phyloP scores from a whole-genome alignment of 2,113 vertebrate species.

The Chionodraco myersi region DNA sequence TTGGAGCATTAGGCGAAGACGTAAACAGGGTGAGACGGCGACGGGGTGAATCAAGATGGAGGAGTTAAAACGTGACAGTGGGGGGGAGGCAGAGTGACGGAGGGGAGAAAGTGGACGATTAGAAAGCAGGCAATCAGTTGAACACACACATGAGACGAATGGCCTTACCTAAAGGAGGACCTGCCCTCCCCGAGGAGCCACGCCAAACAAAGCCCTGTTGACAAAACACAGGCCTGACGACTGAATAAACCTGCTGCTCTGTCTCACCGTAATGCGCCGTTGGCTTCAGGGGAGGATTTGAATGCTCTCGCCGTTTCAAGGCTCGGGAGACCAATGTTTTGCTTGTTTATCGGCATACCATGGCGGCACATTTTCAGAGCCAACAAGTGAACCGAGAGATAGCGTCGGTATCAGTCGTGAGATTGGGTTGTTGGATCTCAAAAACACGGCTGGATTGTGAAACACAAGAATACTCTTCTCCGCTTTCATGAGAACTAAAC shows the following conservation, averaged over 20 bases:
- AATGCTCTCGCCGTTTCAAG: conserved; percentile 59
- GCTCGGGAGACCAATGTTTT: conserved; percentile 53
- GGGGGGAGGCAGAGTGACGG: conserved; percentile 10
- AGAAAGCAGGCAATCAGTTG: conserved; percentile 57
- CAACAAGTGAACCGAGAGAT: conserved; percentile 45
- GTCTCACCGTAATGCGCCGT: conserved; percentile 64
- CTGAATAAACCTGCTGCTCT: conserved; percentile 60
- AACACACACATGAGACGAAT: conserved; percentile 48
- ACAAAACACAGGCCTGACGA: conserved; percentile 65
- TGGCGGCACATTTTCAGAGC: conserved; percentile 42
- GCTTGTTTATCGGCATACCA: conserved; percentile 39
- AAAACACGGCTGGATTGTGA: conserved; percentile 1
- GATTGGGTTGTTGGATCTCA: conserved; percentile 8
- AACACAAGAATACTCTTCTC: conserved; percentile 27
- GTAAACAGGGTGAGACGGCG: conserved; percentile 35
- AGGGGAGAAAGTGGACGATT: conserved; percentile 36
- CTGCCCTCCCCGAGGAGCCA: conserved; percentile 43
- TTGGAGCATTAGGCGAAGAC: conserved; percentile 39
- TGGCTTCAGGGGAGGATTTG: conserved; percentile 58
- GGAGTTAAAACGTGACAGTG: conserved; percentile 44
- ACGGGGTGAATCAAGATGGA: conserved; percentile 45
- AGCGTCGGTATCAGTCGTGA: neutral
- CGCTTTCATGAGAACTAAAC: conserved; percentile 36
- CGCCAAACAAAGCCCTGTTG: conserved; percentile 63
- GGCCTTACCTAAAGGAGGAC: conserved; percentile 32